These are phyloP conservation scores for Actinia tenebrosa DNA, from an alignment of 64 coral and sea anemone species.

Conservation along the genomic window DNA sequence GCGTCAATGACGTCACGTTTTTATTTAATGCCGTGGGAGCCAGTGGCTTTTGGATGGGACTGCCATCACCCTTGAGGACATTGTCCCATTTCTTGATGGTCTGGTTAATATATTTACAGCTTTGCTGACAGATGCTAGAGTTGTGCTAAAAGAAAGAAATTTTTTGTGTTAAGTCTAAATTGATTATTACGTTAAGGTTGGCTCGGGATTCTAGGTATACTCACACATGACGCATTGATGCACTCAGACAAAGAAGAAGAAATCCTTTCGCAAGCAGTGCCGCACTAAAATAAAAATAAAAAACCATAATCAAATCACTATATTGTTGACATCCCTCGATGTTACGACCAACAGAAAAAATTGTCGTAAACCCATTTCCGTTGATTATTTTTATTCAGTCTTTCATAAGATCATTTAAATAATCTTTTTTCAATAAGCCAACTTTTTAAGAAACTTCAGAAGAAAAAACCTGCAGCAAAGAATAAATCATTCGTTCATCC, in stretches of 20 bases:
- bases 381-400: too few species aligned
- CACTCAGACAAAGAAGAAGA: neutral
- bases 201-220: neutral
- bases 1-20: constrained; percentile 15
- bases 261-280: neutral
- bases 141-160: neutral
- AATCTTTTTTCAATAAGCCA: too few species aligned
- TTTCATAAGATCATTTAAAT: too few species aligned
- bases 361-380: too few species aligned
- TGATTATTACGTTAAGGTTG: neutral
- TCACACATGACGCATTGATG: neutral
- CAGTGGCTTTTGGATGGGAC: neutral
- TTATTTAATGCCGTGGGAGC: neutral
- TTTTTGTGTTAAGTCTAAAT: neutral
- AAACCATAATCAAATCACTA: neutral
- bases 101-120: neutral
- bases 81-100: neutral
- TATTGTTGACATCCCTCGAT: too few species aligned
- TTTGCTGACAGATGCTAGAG: neutral
- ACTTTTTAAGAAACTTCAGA: too few species aligned
- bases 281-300: neutral
- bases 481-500: too few species aligned
- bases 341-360: too few species aligned
- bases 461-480: too few species aligned
- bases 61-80: neutral